Conservation (phyloP, 2,113 vertebrate species). For the Epinephelus lanceolatus region DNA sequence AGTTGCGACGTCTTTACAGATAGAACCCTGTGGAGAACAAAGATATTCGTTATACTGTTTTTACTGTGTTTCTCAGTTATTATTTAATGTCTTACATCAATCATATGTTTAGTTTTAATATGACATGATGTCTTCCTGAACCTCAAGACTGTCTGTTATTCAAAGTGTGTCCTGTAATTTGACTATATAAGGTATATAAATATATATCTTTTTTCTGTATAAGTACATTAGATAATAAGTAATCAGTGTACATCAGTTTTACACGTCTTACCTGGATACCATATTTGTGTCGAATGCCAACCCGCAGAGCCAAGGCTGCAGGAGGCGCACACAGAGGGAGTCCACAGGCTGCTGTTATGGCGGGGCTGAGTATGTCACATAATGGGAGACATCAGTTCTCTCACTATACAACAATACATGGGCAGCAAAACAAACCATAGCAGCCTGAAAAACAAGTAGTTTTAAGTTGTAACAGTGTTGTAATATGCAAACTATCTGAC, state of each 20-base stretch:
- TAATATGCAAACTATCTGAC: background rate
- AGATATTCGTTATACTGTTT: background rate
- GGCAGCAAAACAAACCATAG: constrained; percentile 74
- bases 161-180: too few species aligned
- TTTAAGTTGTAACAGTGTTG: background rate
- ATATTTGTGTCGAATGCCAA: constrained; percentile 59
- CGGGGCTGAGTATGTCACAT: constrained; percentile 61
- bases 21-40: constrained; percentile 46
- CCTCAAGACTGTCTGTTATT: too few species aligned
- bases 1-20: constrained; percentile 41
- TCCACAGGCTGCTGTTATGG: constrained; percentile 15
- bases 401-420: constrained; percentile 54
- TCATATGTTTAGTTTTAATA: too few species aligned
- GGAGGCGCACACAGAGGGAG: constrained; percentile 57
- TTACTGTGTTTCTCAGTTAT: background rate
- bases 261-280: constrained; percentile 58
- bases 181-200: too few species aligned
- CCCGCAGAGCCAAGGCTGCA: constrained; percentile 34
- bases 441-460: constrained; percentile 58
- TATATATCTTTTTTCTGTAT: too few species aligned
- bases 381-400: constrained; percentile 64
- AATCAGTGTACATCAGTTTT: background rate
- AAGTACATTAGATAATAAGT: too few species aligned
- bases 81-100: background rate
- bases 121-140: too few species aligned